Evolutionary conservation across 2,113 vertebrate species (phyloP).

Genomic region (Zosterops lateralis): DNA sequence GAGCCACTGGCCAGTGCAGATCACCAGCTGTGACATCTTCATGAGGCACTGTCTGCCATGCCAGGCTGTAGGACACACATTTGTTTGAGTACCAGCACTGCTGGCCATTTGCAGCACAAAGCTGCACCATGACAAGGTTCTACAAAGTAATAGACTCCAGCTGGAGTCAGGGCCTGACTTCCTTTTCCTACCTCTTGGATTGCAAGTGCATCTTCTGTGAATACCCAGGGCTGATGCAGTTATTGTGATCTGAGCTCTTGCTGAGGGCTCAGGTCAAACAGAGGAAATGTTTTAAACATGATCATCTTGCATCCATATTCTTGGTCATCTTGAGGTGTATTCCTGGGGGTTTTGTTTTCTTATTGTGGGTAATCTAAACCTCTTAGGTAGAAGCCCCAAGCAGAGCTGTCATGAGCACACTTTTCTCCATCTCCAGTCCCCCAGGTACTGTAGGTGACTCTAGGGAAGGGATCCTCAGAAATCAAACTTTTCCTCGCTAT

Average conservation of each 20-base stretch:
- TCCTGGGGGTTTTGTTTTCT: neutral
- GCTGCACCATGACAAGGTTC: neutral
- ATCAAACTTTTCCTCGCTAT: neutral
- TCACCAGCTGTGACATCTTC: neutral
- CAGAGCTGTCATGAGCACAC: neutral
- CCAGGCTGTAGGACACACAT: neutral
- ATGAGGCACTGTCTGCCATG: neutral
- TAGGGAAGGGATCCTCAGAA: neutral
- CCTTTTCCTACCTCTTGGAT: neutral
- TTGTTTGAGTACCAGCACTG: neutral
- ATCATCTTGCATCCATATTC: neutral
- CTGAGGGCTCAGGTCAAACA: neutral
- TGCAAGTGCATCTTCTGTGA: neutral
- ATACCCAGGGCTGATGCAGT: neutral
- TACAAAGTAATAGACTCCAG: neutral
- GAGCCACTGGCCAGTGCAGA: neutral
- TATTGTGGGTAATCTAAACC: neutral
- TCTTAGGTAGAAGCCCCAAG: neutral
- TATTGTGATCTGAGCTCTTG: neutral
- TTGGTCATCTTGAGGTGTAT: neutral
- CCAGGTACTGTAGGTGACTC: neutral
- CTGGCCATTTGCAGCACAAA: neutral
- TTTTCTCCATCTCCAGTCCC: neutral
- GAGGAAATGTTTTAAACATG: neutral
- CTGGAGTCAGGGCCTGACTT: neutral